phyloP scores from a whole-genome alignment of 2,888 invertebrate species.

The Orthosia cruda region DNA sequence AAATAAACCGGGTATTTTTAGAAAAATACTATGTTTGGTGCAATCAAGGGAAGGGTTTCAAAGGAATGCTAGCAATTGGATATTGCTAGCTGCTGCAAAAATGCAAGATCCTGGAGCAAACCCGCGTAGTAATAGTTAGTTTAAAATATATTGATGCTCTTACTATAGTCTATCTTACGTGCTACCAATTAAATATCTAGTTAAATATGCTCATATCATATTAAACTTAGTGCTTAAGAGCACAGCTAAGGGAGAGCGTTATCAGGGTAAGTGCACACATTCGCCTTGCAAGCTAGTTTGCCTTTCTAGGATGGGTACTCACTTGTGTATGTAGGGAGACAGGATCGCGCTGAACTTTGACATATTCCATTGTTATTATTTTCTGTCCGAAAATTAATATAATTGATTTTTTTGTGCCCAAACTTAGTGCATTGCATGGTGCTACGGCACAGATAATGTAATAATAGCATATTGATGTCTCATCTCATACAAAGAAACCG shows the following conservation, averaged over 20 bases:
- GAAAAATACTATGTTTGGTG: not conserved
- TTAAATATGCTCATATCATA: constrained; percentile 19
- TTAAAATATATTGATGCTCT: not conserved
- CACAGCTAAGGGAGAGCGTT: constrained; percentile 22
- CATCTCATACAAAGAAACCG: no score
- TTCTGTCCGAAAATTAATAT: not conserved
- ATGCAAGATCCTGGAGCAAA: no score
- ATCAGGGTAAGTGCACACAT: constrained; percentile 48
- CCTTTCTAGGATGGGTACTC: constrained; percentile 17
- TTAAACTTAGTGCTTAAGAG: constrained; percentile 31
- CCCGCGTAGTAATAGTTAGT: not conserved
- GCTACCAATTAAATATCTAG: not conserved
- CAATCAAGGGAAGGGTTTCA: not conserved
- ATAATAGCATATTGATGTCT: no score
- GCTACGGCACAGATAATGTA: no score
- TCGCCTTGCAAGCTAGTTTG: constrained; percentile 21
- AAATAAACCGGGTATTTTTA: no score
- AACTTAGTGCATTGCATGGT: no score
- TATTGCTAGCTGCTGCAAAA: no score
- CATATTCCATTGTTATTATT: not conserved
- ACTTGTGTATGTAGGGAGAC: not conserved
- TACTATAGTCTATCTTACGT: not conserved
- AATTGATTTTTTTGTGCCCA: not conserved
- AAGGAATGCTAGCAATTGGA: not conserved
- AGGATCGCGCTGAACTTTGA: constrained; percentile 31